These are phyloP conservation scores for Dryobates pubescens DNA, from an alignment of 2,797 vertebrate genomes.

Conservation along the genomic window DNA sequence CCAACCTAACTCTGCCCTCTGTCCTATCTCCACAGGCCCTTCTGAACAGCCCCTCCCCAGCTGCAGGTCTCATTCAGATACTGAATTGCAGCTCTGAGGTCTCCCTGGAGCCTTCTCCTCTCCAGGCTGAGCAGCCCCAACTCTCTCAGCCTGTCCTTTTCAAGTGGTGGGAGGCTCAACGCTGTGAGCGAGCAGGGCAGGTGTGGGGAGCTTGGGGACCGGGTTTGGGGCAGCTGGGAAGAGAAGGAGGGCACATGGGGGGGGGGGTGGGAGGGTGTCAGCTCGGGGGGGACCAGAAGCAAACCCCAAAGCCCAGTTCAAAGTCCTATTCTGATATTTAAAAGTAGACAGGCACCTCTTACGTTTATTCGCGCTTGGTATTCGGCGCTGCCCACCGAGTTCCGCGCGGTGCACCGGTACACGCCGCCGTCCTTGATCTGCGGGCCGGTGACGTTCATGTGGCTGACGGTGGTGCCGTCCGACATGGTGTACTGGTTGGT, in stretches of 20 bases:
- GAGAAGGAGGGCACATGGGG: neutral
- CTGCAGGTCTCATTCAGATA: too few species aligned
- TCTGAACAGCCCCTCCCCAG: too few species aligned
- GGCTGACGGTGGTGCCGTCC: constrained; percentile 94
- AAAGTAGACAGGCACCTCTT: constrained; percentile 99
- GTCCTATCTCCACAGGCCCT: too few species aligned
- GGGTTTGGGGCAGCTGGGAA: constrained; percentile 49
- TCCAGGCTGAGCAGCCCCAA: too few species aligned
- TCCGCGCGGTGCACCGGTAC: constrained; percentile 97
- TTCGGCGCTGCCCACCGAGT: constrained; percentile 99
- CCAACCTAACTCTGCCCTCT: too few species aligned
- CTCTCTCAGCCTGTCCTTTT: neutral
- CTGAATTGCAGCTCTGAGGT: too few species aligned
- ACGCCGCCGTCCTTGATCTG: constrained; percentile 95
- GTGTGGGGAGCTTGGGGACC: neutral
- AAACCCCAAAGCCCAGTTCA: constrained; percentile 53
- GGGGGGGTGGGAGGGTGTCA: too few species aligned
- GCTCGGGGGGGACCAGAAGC: neutral
- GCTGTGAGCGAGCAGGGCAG: rapidly evolving
- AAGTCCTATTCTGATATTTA: constrained; percentile 97
- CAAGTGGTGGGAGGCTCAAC: neutral
- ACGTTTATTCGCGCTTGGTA: constrained; percentile 99
- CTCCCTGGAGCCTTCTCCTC: too few species aligned
- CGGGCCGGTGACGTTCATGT: constrained; percentile 94
- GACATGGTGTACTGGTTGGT: constrained; percentile 98